Conservation (phyloP, 2,797 vertebrate species). For the Anabacerthia variegaticeps region DNA sequence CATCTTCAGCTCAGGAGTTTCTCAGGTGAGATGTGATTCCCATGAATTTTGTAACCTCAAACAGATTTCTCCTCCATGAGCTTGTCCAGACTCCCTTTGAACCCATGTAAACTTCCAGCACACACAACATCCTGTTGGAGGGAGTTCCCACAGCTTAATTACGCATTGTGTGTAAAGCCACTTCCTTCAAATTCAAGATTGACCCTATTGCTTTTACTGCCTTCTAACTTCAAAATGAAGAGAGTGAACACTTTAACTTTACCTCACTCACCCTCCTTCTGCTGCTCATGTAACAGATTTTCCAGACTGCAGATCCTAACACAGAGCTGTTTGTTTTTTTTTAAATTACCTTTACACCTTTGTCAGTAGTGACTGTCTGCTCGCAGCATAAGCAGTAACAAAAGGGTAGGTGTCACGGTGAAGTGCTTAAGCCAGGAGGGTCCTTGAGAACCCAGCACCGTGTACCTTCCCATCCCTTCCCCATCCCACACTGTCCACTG, state of each 20-base stretch:
- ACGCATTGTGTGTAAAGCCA: slow-evolving; percentile 54
- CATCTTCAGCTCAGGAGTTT: not conserved
- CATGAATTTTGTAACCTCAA: not conserved
- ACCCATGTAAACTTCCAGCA: slow-evolving; percentile 28
- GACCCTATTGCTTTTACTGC: not conserved
- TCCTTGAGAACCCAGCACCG: not conserved
- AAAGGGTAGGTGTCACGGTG: not conserved
- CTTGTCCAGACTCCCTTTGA: slow-evolving; percentile 18
- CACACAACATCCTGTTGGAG: slow-evolving; percentile 31
- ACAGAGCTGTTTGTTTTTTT: not conserved
- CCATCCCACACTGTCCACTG: not conserved
- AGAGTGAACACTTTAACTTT: not conserved
- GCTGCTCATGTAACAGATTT: not conserved
- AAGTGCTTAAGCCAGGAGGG: not conserved
- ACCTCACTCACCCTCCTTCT: not conserved
- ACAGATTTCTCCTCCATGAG: slow-evolving; percentile 24
- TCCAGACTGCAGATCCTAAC: not conserved
- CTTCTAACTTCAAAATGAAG: not conserved
- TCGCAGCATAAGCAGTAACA: not conserved
- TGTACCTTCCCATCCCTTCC: not conserved
- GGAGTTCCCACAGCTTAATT: slow-evolving; percentile 59
- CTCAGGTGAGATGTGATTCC: not conserved
- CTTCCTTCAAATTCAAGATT: slow-evolving; percentile 41
- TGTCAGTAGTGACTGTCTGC: not conserved
- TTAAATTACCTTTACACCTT: not conserved